Evolutionary conservation across 2,888 invertebrate genomes (phyloP).

Genomic region (Tribolium freemani): DNA sequence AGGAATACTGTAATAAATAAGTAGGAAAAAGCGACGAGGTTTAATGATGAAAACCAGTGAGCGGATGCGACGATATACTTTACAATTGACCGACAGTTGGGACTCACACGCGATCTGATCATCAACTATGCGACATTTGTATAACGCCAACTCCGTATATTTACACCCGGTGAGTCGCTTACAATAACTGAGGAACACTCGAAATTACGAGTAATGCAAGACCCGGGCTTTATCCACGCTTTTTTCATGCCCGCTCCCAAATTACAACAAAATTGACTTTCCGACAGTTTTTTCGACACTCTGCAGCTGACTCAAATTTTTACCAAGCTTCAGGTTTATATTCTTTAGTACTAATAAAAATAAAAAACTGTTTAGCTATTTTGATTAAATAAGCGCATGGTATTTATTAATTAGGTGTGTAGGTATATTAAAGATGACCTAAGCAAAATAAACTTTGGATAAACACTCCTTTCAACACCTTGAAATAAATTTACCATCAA

Average conservation of each 20-base stretch:
- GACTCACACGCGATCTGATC: slow-evolving; percentile 58
- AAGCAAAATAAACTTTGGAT: slow-evolving; percentile 10
- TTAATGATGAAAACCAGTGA: slow-evolving; percentile 57
- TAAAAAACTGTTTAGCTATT: neutral
- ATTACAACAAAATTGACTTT: slow-evolving; percentile 6
- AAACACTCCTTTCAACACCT: slow-evolving; percentile 16
- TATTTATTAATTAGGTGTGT: neutral
- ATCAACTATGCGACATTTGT: slow-evolving; percentile 60
- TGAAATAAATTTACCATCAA: slow-evolving; percentile 4
- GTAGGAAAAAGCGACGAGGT: slow-evolving; percentile 49
- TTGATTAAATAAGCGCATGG: neutral
- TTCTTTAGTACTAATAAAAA: neutral
- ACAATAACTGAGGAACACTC: slow-evolving; percentile 38
- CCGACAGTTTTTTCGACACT: neutral
- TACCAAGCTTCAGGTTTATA: neutral
- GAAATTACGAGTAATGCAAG: slow-evolving; percentile 35
- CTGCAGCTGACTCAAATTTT: slow-evolving; percentile 4
- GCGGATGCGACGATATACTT: slow-evolving; percentile 57
- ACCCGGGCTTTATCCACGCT: slow-evolving; percentile 29
- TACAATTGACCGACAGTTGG: slow-evolving; percentile 57
- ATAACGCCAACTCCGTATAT: slow-evolving; percentile 53
- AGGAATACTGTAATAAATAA: slow-evolving; percentile 42
- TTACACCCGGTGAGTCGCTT: slow-evolving; percentile 55
- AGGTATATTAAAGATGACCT: slow-evolving; percentile 12
- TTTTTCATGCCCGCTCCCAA: slow-evolving; percentile 15